A percentile compares a stretch with the other conserved stretches of the same genome.
phyloP scores from a whole-genome alignment of 2,888 invertebrate genomes.

The Cistogaster globosa region DNA sequence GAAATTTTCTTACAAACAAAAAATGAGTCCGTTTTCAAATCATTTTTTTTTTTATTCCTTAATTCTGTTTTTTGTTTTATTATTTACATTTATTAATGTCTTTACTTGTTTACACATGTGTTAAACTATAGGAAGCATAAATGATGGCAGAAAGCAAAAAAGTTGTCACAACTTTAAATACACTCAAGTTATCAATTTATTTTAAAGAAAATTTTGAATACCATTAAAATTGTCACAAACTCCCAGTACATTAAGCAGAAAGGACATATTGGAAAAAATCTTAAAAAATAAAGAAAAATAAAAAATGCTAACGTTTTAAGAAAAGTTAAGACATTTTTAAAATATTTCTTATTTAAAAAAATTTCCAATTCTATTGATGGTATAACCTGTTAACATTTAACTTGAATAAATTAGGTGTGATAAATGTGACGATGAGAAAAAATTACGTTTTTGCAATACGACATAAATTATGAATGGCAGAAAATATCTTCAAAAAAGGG shows the following conservation, averaged over 20 bases:
- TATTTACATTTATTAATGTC: constrained; percentile 13
- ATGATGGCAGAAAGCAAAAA: constrained; percentile 44
- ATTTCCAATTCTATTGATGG: not conserved
- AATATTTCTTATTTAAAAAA: constrained; percentile 22
- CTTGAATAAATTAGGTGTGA: constrained; percentile 7
- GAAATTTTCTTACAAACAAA: constrained; percentile 9
- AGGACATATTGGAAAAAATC: constrained; percentile 30
- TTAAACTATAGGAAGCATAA: not conserved
- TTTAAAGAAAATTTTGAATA: too few species aligned
- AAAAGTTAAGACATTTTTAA: constrained; percentile 32
- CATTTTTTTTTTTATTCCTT: not conserved
- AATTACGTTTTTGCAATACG: too few species aligned
- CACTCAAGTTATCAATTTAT: constrained; percentile 51
- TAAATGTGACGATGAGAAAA: not conserved
- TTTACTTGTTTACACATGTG: constrained; percentile 4
- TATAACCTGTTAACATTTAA: constrained; percentile 30
- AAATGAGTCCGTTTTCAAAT: constrained; percentile 39
- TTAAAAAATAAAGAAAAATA: not conserved
- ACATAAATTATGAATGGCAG: too few species aligned
- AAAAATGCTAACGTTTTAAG: not conserved
- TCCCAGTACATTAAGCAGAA: not conserved
- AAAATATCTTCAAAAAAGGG: too few species aligned
- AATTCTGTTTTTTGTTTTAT: not conserved
- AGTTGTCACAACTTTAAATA: constrained; percentile 60
- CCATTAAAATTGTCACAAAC: not conserved